A percentile compares a stretch with the other conserved stretches of the same genome.
phyloP scores from a whole-genome alignment of 2,113 vertebrate species.

The Glaucidium brasilianum region DNA sequence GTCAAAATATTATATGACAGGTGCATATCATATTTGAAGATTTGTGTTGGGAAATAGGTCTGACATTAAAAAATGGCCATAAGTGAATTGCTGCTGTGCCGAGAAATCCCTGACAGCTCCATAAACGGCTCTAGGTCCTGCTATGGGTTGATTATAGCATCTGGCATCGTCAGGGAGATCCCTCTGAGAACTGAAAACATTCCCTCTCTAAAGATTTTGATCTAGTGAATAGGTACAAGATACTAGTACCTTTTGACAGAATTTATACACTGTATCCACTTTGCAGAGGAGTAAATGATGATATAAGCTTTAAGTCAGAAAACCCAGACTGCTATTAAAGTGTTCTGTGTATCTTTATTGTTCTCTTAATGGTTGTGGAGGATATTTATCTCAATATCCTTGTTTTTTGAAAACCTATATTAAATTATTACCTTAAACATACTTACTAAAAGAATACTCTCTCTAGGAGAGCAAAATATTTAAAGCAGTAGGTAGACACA shows the following conservation, averaged over 20 bases:
- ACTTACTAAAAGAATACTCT: neutral
- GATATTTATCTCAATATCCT: neutral
- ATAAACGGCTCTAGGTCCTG: neutral
- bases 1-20: neutral
- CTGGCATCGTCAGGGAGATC: neutral
- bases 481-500: neutral
- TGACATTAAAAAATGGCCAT: neutral
- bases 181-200: neutral
- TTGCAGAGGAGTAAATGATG: neutral
- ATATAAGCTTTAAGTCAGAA: neutral
- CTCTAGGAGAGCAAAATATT: neutral
- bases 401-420: neutral
- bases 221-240: neutral
- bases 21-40: neutral
- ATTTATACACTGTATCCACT: neutral
- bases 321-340: neutral
- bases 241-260: neutral
- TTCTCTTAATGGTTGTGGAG: neutral
- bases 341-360: neutral
- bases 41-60: neutral
- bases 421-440: neutral
- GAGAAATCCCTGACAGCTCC: neutral
- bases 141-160: neutral
- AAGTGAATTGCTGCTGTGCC: neutral
- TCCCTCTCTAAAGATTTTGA: neutral